These are phyloP conservation scores for Bombus breviceps DNA, from an alignment of 1,140 invertebrate genomes.

Conservation along the genomic window DNA sequence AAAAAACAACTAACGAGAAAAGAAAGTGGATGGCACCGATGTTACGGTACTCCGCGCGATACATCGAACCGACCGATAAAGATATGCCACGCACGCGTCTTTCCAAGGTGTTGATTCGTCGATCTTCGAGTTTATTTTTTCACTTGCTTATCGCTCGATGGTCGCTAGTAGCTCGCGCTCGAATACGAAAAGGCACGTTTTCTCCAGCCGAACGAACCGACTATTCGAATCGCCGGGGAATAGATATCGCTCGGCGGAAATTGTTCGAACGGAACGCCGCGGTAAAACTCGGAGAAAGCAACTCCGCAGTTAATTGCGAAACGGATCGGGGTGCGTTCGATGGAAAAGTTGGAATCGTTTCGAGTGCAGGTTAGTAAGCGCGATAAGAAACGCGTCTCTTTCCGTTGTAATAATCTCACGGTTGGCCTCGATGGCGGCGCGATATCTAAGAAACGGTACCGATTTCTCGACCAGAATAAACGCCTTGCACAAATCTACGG, in stretches of 20 bases:
- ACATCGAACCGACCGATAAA: constrained; percentile 33
- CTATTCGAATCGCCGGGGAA: background rate
- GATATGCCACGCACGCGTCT: constrained; percentile 13
- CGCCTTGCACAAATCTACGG: background rate
- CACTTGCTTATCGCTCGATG: constrained; percentile 11
- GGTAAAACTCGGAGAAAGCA: background rate
- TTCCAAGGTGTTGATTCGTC: constrained; percentile 22
- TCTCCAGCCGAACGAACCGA: background rate
- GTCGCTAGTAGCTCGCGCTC: background rate
- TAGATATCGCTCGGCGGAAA: background rate
- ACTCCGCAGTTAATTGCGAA: background rate
- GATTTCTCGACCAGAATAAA: background rate
- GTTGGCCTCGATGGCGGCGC: constrained; percentile 18
- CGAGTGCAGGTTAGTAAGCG: background rate
- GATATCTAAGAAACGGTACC: background rate
- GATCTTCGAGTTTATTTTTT: constrained; percentile 7
- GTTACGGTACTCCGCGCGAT: background rate
- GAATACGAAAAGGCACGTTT: background rate
- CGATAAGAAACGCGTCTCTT: background rate
- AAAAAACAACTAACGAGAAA: background rate
- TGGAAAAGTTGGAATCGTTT: background rate
- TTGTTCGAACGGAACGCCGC: too few relatives aligned
- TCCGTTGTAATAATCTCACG: constrained; percentile 2
- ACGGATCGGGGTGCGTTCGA: background rate
- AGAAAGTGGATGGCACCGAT: background rate